Conservation (phyloP, 92 coral and sea anemone genomes). For the Paragorgia papillata region DNA sequence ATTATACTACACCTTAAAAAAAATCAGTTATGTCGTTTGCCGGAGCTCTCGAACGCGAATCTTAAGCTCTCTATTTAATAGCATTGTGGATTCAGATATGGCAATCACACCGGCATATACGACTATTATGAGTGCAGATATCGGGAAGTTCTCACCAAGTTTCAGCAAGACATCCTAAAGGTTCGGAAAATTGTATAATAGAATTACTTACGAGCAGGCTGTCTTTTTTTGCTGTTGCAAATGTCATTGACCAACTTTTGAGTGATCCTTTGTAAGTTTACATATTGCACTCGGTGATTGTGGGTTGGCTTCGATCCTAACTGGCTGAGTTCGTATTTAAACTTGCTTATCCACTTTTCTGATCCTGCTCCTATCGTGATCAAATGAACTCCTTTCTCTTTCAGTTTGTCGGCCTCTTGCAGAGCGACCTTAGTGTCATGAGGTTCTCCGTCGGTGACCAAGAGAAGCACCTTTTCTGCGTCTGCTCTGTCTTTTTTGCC, state of each 20-base stretch:
- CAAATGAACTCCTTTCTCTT: slow-evolving; percentile 32
- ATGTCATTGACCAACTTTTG: slow-evolving; percentile 12
- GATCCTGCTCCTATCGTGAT: slow-evolving; percentile 43
- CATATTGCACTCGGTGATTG: slow-evolving; percentile 16
- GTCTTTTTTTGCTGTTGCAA: slow-evolving; percentile 31
- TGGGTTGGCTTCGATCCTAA: slow-evolving; percentile 38
- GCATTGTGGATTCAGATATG: no score
- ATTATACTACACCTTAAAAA: no score
- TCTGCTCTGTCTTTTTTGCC: not conserved
- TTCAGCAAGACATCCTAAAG: no score
- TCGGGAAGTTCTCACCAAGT: no score
- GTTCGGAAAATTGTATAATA: no score
- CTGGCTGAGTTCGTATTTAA: slow-evolving; percentile 10
- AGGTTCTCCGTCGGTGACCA: slow-evolving; percentile 38
- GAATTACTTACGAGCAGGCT: slow-evolving; percentile 39
- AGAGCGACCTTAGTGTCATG: slow-evolving; percentile 21
- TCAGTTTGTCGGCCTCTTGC: slow-evolving; percentile 21
- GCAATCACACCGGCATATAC: no score
- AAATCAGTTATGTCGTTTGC: no score
- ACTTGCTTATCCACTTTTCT: slow-evolving; percentile 16
- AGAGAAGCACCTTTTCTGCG: slow-evolving; percentile 11
- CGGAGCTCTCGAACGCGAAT: no score
- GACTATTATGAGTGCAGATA: no score
- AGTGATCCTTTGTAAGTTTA: not conserved
- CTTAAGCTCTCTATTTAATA: no score